Evolutionary conservation across 1,140 invertebrate genomes (phyloP).

Genomic region (Heliconius congener): DNA sequence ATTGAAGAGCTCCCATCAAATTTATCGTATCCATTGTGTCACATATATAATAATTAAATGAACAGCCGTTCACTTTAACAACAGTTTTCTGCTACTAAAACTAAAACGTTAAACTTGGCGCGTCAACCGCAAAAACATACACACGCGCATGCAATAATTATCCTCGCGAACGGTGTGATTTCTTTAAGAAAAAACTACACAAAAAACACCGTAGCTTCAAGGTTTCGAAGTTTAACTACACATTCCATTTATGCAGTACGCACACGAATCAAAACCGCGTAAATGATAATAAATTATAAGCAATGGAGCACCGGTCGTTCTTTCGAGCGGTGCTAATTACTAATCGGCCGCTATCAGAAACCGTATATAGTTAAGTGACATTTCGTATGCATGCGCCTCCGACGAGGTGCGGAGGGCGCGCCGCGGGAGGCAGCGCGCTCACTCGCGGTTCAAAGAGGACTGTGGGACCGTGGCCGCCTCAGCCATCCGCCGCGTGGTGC

Average conservation of each 20-base stretch:
- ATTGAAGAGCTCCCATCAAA: slow-evolving; percentile 62
- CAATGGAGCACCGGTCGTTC: slow-evolving; percentile 50
- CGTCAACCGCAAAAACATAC: slow-evolving; percentile 50
- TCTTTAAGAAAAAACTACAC: slow-evolving; percentile 41
- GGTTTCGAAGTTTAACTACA: slow-evolving; percentile 69
- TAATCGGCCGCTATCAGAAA: slow-evolving; percentile 65
- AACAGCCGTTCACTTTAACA: slow-evolving; percentile 42
- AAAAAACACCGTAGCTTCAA: slow-evolving; percentile 57
- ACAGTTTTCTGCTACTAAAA: slow-evolving; percentile 59
- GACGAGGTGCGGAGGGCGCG: slow-evolving; percentile 63
- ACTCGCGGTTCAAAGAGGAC: slow-evolving; percentile 73
- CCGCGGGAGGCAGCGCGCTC: slow-evolving; percentile 74
- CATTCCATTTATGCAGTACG: slow-evolving; percentile 66
- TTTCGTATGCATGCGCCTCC: slow-evolving; percentile 69
- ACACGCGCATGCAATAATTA: slow-evolving; percentile 54
- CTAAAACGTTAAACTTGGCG: slow-evolving; percentile 39
- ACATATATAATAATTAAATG: slow-evolving; percentile 46
- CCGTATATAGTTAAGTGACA: slow-evolving; percentile 62
- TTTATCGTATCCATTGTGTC: slow-evolving; percentile 54
- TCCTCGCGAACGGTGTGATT: slow-evolving; percentile 41
- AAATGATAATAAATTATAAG: slow-evolving; percentile 44
- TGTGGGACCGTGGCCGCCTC: slow-evolving; percentile 50
- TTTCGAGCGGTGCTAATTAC: slow-evolving; percentile 60
- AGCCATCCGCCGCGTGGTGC: slow-evolving; percentile 41
- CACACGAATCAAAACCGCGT: slow-evolving; percentile 56